Evolutionary conservation across 2,888 invertebrate species (phyloP), one percentile per base, ranked within the genome.

Genomic region (Dicyrtomina minuta): DNA sequence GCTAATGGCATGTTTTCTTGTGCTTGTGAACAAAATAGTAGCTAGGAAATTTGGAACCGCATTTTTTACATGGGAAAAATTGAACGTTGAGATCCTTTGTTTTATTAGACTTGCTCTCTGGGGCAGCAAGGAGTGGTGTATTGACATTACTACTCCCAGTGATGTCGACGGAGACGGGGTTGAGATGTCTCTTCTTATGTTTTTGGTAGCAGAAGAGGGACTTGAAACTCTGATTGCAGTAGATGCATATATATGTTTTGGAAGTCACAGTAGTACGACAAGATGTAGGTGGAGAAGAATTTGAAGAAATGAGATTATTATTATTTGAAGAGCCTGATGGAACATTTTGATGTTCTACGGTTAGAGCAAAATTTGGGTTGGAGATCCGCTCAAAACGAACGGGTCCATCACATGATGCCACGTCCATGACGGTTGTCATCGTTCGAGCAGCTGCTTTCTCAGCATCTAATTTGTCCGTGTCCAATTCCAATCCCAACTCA

Each of bases 1-100:
- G 17, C 70, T 67, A 75, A 68, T 94, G 93, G 80, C 93, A 93
- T 79, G 90, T 83, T 83, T 93, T 93, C 65, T 92, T 85, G 81
- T 94, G 94, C 80, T 94, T 94, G 81, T 94, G 93, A 26, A 93
- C 93, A 84, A 94, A 94, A 83, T 94, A 94, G 81, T 94, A 94
- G 76, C 92, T 93, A 1, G 94, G 94, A 81, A 94, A 94, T 82
- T 93, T 93, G 79, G 88, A 91, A 22, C 94, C 93, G 82, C 94
- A 94, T 0, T 91, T 92, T 83, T 93, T 94, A 83, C 94, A 94
- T 0, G 94, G 93, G 83, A 93, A 94, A 83, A 93, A 94, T 81
- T 93, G 93, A 0, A 93, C 87, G 79, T 93, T 89, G 81, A 92
- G 87, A 79, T 90, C 77, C 56, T 75, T 75, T 6, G 75, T 75